Evolutionary conservation across 2,113 vertebrate species (phyloP).

Genomic region (Zapus hudsonius): DNA sequence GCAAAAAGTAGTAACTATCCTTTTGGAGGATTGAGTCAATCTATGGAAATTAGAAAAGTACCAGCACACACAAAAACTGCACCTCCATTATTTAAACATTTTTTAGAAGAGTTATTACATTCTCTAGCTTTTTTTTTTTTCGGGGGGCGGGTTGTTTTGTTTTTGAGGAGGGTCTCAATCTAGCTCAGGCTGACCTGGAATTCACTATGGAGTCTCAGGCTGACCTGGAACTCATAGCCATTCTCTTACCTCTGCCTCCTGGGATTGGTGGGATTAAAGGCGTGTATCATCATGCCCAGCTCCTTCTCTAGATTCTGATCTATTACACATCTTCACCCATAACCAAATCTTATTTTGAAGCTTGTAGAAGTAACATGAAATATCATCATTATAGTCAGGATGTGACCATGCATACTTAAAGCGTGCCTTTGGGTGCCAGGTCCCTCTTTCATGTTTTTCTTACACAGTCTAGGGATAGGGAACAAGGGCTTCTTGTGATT

Average conservation of each 20-base stretch:
- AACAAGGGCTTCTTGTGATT: no score
- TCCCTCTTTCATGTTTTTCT: not conserved
- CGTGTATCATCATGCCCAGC: no score
- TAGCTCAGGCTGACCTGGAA: no score
- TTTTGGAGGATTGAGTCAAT: not conserved
- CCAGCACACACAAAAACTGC: not conserved
- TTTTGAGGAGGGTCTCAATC: no score
- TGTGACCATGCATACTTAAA: not conserved
- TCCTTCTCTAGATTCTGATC: not conserved
- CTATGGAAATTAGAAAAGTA: not conserved
- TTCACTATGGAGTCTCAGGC: no score
- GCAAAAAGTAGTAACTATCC: not conserved
- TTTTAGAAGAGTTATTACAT: not conserved
- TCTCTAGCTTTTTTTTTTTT: no score
- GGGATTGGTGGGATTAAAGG: no score
- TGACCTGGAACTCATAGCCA: no score
- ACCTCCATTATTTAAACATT: slow-evolving; percentile 3
- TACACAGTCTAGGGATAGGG: not conserved
- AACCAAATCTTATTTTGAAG: slow-evolving; percentile 27
- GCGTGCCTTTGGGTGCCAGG: not conserved
- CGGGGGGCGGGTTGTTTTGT: no score
- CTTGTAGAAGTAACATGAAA: slow-evolving; percentile 8
- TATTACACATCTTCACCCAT: not conserved
- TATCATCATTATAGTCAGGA: not conserved
- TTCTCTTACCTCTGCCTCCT: no score